Base-by-base conservation (phyloP, 2,797 vertebrate genomes). In the Echiichthys vipera region DNA sequence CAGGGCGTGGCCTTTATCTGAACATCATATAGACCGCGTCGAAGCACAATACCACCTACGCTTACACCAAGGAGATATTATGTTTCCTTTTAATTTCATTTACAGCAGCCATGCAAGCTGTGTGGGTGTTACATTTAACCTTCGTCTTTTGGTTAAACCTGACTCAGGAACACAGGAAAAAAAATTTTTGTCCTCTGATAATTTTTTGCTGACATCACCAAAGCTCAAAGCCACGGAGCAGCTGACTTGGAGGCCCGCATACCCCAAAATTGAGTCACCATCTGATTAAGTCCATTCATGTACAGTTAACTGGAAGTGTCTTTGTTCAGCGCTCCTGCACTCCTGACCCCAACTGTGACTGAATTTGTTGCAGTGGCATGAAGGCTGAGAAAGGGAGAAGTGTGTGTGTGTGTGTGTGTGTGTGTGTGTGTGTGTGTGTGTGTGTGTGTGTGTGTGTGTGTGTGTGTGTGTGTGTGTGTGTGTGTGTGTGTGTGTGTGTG, bases 261-360 rank as follows among this genome's bases (percentile, higher is more conserved):
- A 45, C 71, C 78, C 82, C 70, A 2, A 85, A 84, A 85, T 17
- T 87, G 85, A 94, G 90, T 92, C 90, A 91, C 76, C 86, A 62
- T 77, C 74, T 87, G 80, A 90, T 91, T 83, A 90, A 89, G 56
- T 77, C 82, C 39, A 72, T 83, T 92, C 80, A 81, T 58, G 66
- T 77, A 80, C 81, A 79, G 79, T 62, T 84, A 71, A 89, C 88
- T 84, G 83, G 80, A 84, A 80, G 69, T 74, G 75, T 62, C 87
- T 85, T 89, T 89, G 86, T 88, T 87, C 47, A 2, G 20, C 22
- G 29, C 56, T 57, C 54, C 59, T n/a, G 12, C 68, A 58, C 76
- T 61, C 65, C 22, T 81, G 68, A 84, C 82, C 84, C 78, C 58
- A 5, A 62, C 67, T 70, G 63, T 65, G 83, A 81, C 58, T 59